Evolutionary conservation across 1,140 invertebrate genomes (phyloP).

Genomic region (Drosophila mayri): DNA sequence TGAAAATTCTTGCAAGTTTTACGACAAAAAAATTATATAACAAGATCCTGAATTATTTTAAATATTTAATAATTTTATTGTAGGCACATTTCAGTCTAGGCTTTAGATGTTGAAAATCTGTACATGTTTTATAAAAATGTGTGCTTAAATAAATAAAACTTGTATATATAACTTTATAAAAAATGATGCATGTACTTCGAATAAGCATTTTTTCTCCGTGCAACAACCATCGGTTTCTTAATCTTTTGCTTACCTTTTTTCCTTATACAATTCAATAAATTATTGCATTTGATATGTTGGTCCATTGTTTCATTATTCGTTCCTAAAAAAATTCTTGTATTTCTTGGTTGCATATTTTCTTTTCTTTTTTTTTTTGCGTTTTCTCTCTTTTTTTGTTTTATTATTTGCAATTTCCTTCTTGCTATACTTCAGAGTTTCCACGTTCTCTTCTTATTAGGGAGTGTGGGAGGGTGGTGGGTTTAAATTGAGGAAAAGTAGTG

Average conservation of each 20-base stretch:
- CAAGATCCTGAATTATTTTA: no score
- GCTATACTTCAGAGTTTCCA: constrained; percentile 20
- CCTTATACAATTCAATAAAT: constrained; percentile 81
- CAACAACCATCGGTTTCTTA: neutral
- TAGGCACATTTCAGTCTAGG: no score
- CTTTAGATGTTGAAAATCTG: no score
- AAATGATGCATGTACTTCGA: neutral
- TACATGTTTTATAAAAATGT: no score
- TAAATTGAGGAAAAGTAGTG: constrained; percentile 14
- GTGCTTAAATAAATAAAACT: no score
- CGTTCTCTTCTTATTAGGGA: constrained; percentile 1
- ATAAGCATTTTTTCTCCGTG: neutral
- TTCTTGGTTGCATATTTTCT: constrained; percentile 42
- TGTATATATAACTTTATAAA: neutral
- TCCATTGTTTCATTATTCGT: constrained; percentile 84
- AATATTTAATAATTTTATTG: no score
- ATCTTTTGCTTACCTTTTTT: constrained; percentile 65
- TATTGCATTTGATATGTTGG: constrained; percentile 84
- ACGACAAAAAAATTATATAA: no score
- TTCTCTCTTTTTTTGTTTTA: neutral
- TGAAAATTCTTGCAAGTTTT: no score
- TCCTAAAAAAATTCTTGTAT: constrained; percentile 81
- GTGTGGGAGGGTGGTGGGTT: neutral
- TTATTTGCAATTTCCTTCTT: constrained; percentile 25
- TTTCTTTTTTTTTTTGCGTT: neutral